Evolutionary conservation across 2,113 vertebrate species (phyloP), one percentile per base, ranked within the genome.

Genomic region (Romanogobio albipinnatus): DNA sequence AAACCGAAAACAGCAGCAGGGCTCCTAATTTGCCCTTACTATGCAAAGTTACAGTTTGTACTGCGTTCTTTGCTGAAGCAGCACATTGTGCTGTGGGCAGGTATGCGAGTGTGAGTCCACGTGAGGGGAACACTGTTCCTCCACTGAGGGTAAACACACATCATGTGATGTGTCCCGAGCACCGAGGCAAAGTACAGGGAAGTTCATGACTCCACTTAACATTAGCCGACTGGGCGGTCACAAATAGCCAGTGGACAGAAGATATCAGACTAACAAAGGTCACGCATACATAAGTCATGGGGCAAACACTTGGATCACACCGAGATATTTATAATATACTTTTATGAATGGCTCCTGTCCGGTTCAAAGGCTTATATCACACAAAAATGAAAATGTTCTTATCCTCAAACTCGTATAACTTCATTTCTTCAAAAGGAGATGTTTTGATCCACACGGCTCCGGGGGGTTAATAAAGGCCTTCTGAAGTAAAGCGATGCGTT

Each of bases 1-100:
- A 24, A n/a, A 13, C 13, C 1, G 24, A 66, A 24, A 77, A 47
- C 26, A 14, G 62, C 36, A 26, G 29, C 61, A 24, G 5, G 19
- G 39, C 75, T 74, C 26, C 4, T 81, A 39, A 36, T 89, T 80
- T 71, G 19, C 68, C 11, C 59, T 45, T 59, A 47, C 49, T 1
- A 2, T 53, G 14, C 86, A 83, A 71, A 76, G 81, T 73, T 59
- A 17, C 73, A 74, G 33, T 84, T 73, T 75, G 61, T 19, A 64
- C 64, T 64, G 29, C 22, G 29, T 84, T 86, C 76, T 73, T 73
- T 88, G 83, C 83, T 87, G 85, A 89, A 56, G 71, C 51, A 62
- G 83, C 83, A 81, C 61, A 85, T 75, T 68, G n/a, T 53, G 56
- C 62, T 83, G 5, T 84, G 39, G 17, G 15, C 87, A 84, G 80